Percentiles rank a stretch among this genome's conserved stretches.
These are phyloP conservation scores for Patella caerulea DNA, from an alignment of 2,888 invertebrate species.

Conservation along the genomic window DNA sequence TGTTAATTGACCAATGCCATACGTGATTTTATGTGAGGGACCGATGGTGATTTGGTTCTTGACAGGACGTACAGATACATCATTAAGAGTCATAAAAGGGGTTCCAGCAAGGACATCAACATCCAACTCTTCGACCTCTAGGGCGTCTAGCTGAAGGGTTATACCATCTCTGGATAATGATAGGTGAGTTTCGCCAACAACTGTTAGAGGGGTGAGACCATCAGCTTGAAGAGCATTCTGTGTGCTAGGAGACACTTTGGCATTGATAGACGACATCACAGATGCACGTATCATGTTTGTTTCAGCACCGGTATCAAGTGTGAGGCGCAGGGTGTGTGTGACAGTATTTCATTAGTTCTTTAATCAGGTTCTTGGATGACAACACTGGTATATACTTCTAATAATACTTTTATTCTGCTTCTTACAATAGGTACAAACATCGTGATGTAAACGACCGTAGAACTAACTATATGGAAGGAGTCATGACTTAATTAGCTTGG, in stretches of 20 bases:
- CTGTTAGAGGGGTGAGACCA: not conserved
- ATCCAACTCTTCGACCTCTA: not conserved
- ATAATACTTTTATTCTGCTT: too few species aligned
- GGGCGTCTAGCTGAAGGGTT: too few species aligned
- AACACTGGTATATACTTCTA: too few species aligned
- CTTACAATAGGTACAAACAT: too few species aligned
- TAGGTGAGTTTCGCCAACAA: not conserved
- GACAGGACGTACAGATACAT: not conserved
- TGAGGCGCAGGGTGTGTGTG: not conserved
- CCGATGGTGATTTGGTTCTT: slow-evolving; percentile 17
- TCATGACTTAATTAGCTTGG: too few species aligned
- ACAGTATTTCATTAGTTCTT: too few species aligned
- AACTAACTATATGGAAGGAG: too few species aligned
- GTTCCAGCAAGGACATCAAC: slow-evolving; percentile 1
- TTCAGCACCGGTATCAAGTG: not conserved
- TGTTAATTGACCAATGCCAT: too few species aligned
- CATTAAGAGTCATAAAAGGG: not conserved
- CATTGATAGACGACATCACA: not conserved
- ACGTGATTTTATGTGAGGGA: slow-evolving; percentile 18
- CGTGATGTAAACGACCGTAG: too few species aligned
- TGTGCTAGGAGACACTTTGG: not conserved
- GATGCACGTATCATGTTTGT: not conserved
- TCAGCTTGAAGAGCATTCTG: not conserved
- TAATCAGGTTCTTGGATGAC: too few species aligned
- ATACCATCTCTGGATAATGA: not conserved